Evolutionary conservation across 2,888 invertebrate genomes (phyloP), one percentile per base, ranked within the genome.

Genomic region (Clitarchus hookeri): DNA sequence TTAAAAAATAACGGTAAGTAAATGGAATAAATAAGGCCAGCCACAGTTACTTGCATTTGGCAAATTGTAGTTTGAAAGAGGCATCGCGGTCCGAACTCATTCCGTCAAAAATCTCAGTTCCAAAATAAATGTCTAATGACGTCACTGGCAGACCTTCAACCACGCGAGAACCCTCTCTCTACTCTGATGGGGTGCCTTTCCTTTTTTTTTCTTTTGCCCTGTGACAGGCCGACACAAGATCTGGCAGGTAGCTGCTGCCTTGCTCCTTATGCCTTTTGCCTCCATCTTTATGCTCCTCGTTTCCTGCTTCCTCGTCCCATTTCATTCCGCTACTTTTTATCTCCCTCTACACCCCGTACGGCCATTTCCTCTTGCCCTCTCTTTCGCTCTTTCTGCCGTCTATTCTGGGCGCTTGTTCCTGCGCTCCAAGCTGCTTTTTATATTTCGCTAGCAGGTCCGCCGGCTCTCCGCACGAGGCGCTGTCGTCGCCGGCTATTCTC

Each of bases 231-330:
- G 23, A 23, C 65, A 65, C 65, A 65, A 19, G 65, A 23, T 19
- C n/a, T 16, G 23, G 65, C 65, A 65, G 65, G 65, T 65, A 65
- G 65, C 65, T 65, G 23, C 65, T 23, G 65, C 65, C 65, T 65
- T 16, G 65, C 65, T 65, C 65, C 65, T 65, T 65, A 8, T 65
- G 65, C 65, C 65, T 65, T 65, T 23, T 65, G 65, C 65, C 65
- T 65, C 65, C 65, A 65, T 65, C 65, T 65, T 65, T 65, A 65
- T 65, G 65, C 65, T 65, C 65, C 65, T n/a, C 65, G 65, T 65
- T 65, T 65, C 65, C 65, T 65, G 65, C 65, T 12, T 65, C 65
- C 65, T 65, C 65, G 65, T 65, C 65, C 65, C 65, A 65, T 65
- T 65, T n/a, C 8, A n/a, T 65, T n/a, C 65, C 65, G 23, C 65